Evolutionary conservation across 2,888 invertebrate genomes (phyloP).

Genomic region (Tortrix viridana): DNA sequence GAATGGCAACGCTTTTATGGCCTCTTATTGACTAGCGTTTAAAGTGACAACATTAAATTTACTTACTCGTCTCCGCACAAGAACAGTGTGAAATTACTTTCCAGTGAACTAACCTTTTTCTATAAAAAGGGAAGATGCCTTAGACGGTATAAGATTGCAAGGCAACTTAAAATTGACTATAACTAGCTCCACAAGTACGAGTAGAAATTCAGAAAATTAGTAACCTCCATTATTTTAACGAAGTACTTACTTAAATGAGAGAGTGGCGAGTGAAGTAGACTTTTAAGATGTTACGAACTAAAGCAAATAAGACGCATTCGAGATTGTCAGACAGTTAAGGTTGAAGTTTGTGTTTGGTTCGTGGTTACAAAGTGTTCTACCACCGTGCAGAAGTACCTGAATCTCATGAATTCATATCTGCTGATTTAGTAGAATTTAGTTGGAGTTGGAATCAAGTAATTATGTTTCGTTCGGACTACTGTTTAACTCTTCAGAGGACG

Average conservation of each 20-base stretch:
- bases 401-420: conserved; percentile 58
- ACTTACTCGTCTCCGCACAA: conserved; percentile 41
- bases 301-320: conserved; percentile 55
- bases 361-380: conserved; percentile 42
- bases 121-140: too few species aligned
- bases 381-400: conserved; percentile 3
- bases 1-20: conserved; percentile 64
- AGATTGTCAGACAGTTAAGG: conserved; percentile 41
- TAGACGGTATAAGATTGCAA: too few species aligned
- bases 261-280: conserved; percentile 1
- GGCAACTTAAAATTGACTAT: too few species aligned
- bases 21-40: conserved; percentile 63
- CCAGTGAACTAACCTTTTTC: not conserved
- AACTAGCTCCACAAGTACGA: too few species aligned
- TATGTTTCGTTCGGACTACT: too few species aligned
- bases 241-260: conserved; percentile 2
- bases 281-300: conserved; percentile 33
- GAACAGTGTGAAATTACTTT: conserved; percentile 18
- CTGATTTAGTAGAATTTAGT: conserved; percentile 44
- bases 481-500: too few species aligned
- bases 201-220: not conserved
- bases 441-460: not conserved
- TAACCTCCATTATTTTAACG: conserved; percentile 2
- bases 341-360: conserved; percentile 55
- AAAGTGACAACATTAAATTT: conserved; percentile 63